Base-by-base conservation (phyloP, 2,888 invertebrate genomes). In the Allolobophora icterica region DNA sequence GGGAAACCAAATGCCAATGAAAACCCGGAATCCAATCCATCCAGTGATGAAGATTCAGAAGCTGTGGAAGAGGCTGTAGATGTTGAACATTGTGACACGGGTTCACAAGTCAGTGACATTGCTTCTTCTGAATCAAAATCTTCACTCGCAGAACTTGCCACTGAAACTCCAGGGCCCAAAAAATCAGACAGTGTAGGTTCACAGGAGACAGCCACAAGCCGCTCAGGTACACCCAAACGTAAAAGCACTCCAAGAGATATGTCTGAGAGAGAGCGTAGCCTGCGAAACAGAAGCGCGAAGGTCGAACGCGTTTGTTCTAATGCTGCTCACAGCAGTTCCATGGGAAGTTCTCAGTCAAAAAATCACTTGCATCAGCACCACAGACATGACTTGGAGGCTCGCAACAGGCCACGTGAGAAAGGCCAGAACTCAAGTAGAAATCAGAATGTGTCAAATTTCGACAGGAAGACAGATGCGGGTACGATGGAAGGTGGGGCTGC, bases 301-400 rank as follows among this genome's bases (percentile, higher is more conserved):
- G 87, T 87, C 35, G 87, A 87, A 24, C 87, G 87, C 35, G 87
- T 38, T 21, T 87, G 87, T 87, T 87, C 38, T 0, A 87, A 87
- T 35, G 87, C 87, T 87, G 87, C 87, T 34, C 71, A 71, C 71
- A 71, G 71, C 71, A 71, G 71, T 71, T 71, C 71, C 13, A 13
- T 8, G 87, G 87, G 87, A 35, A 87, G 87, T 87, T 87, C 87
- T 35, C 87, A 87, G 87, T 87, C 87, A 5, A 87, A 38, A 17
- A 87, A 87, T 24, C 87, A 87, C 38, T 87, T 87, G 87, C 87
- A 87, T 38, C 87, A 87, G 87, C 87, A 87, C 17, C 87, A 87
- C 35, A 87, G 87, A 35, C 87, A 87, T 19, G 87, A 87, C 24
- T 17, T 38, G 87, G 87, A 87, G 87, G 87, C 87, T 34, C 87